Base-by-base conservation (phyloP, 2,797 vertebrate species). In the Cirrhinus mrigala region DNA sequence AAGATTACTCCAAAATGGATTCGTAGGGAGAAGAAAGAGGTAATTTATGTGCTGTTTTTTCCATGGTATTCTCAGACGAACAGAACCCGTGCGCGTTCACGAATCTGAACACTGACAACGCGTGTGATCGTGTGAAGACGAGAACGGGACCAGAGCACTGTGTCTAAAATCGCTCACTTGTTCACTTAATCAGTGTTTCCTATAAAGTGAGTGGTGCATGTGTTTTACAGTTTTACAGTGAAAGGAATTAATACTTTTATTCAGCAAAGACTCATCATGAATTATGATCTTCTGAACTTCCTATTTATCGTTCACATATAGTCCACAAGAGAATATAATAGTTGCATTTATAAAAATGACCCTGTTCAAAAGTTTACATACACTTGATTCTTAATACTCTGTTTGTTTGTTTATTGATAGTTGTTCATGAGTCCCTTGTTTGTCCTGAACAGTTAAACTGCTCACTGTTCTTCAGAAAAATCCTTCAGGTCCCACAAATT, bases 1-100 rank as follows among this genome's bases (percentile, higher is more conserved):
- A 79, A 71, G 75, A 84, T 48, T 84, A 78, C 83, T 69, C 20
- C 64, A 60, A 58, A 71, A 78, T 44, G 50, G 50, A 84, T 77
- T 69, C n/a, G 18, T 68, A 76, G 33, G 11, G 33, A 83, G 73
- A 83, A 82, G 70, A 82, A 74, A 62, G 56, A 82, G 20, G 73
- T 56, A 56, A 76, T 54, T 83, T 54, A 83, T 52, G 66, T 79
- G 40, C 40, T 48, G 24, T 62, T 84, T 84, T 79, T 84, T 79
- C 76, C 24, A 84, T 15, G 20, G 66, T 56, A 44, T 81, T 71
- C 29, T 54, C 79, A 80, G 62, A 80, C 1, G 18, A 24, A 74
- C 3, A 15, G 69, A 73, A 20, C 16, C 64, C 22, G 46, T 66
- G 77, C 11, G 0, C 48, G 20, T 18, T 79, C 48, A 20, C 40